Evolutionary conservation across 2,888 invertebrate genomes (phyloP).

Genomic region (Rhogogaster chlorosoma): DNA sequence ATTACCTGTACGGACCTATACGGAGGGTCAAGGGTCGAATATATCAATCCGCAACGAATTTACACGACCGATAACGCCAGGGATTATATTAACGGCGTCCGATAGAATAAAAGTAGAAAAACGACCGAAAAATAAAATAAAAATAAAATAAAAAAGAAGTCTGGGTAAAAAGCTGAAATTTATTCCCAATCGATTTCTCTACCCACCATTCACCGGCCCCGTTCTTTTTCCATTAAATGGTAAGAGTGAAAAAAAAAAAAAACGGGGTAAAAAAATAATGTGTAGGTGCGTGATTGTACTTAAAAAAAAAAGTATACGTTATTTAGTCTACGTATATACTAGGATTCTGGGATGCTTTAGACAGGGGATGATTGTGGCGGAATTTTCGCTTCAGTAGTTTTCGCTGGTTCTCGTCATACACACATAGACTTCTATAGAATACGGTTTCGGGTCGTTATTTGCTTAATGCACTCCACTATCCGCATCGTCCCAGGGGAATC

Average conservation of each 20-base stretch:
- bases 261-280: background rate
- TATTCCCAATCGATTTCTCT: background rate
- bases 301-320: background rate
- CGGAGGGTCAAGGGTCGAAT: constrained; percentile 25
- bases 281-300: background rate
- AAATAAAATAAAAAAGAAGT: background rate
- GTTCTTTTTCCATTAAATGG: background rate
- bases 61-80: constrained; percentile 35
- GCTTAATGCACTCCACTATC: constrained; percentile 48
- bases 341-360: background rate
- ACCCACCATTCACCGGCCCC: background rate
- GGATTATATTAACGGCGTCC: constrained; percentile 1
- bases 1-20: background rate
- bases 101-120: background rate
- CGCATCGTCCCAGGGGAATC: constrained; percentile 8
- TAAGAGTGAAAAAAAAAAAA: background rate
- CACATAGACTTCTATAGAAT: background rate
- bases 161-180: background rate
- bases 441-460: constrained; percentile 41
- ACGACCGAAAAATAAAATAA: background rate
- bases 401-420: background rate
- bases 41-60: constrained; percentile 26
- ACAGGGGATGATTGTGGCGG: background rate
- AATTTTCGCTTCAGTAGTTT: background rate
- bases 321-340: background rate